phyloP scores from a whole-genome alignment of 1,140 invertebrate genomes.

The Drosophila arawakana region DNA sequence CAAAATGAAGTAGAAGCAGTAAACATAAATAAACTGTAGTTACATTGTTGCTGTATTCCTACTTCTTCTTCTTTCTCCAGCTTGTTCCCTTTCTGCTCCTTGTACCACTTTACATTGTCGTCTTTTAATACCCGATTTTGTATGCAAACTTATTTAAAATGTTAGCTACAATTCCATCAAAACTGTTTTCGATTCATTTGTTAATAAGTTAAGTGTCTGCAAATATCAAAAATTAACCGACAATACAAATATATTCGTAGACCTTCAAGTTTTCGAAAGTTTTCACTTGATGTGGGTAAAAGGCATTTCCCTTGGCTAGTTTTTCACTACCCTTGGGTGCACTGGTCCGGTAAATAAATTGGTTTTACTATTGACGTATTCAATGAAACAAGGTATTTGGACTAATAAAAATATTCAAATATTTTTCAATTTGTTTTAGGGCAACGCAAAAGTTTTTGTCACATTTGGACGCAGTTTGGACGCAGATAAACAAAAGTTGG shows the following conservation, averaged over 20 bases:
- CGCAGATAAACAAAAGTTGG: slow-evolving; percentile 56
- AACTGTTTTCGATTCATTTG: not conserved
- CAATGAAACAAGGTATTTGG: slow-evolving; percentile 13
- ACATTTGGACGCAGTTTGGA: slow-evolving; percentile 66
- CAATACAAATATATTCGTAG: slow-evolving; percentile 4
- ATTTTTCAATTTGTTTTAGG: slow-evolving; percentile 67
- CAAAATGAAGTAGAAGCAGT: slow-evolving; percentile 34
- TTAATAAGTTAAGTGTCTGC: slow-evolving; percentile 34
- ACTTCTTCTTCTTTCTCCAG: too few species aligned
- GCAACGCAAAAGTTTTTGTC: slow-evolving; percentile 54
- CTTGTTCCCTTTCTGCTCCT: too few species aligned
- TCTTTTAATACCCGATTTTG: too few species aligned
- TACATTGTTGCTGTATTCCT: slow-evolving; percentile 19
- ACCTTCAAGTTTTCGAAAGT: slow-evolving; percentile 26
- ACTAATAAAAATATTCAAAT: slow-evolving; percentile 54
- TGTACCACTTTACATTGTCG: too few species aligned
- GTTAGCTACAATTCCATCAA: too few species aligned
- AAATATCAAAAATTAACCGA: slow-evolving; percentile 21
- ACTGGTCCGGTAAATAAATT: slow-evolving; percentile 39
- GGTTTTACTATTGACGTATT: slow-evolving; percentile 59
- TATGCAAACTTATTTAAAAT: too few species aligned
- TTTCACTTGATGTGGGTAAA: slow-evolving; percentile 55
- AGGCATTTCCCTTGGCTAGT: slow-evolving; percentile 7
- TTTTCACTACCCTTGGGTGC: too few species aligned
- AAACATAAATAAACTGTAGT: slow-evolving; percentile 65